A percentile compares a stretch with the other conserved stretches of the same genome.
Conservation (phyloP, 2,888 invertebrate genomes). For the Apamea monoglypha region DNA sequence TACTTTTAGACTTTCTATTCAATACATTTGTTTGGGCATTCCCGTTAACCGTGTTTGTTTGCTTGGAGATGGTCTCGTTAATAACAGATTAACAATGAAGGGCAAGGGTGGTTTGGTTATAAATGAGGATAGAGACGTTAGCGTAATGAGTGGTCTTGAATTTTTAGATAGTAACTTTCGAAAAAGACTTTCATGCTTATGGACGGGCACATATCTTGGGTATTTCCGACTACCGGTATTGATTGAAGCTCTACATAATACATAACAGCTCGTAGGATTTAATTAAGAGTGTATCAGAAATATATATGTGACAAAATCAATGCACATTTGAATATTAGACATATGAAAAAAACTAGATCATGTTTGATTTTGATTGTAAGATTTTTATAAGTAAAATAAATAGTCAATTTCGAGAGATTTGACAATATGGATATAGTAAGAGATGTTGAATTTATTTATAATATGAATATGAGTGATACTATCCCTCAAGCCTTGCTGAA, state of each 20-base stretch:
- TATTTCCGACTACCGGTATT: constrained; percentile 7
- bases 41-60: constrained; percentile 21
- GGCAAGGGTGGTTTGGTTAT: background rate
- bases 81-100: background rate
- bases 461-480: background rate
- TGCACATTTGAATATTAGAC: background rate
- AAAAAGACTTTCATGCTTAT: constrained; percentile 18
- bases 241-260: background rate
- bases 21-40: constrained; percentile 22
- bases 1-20: constrained; percentile 60
- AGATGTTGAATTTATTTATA: background rate
- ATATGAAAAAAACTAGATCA: too few relatives aligned
- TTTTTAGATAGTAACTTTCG: constrained; percentile 38
- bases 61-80: background rate
- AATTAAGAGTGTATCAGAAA: too few relatives aligned
- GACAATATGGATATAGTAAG: background rate
- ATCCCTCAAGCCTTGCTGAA: background rate
- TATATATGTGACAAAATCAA: background rate
- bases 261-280: background rate
- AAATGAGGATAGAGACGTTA: background rate
- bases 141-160: background rate
- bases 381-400: background rate
- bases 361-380: background rate
- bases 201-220: background rate
- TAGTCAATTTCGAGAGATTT: background rate